Evolutionary conservation across 2,113 vertebrate species (phyloP), one percentile per base, ranked within the genome.

Genomic region (Petaurus breviceps): DNA sequence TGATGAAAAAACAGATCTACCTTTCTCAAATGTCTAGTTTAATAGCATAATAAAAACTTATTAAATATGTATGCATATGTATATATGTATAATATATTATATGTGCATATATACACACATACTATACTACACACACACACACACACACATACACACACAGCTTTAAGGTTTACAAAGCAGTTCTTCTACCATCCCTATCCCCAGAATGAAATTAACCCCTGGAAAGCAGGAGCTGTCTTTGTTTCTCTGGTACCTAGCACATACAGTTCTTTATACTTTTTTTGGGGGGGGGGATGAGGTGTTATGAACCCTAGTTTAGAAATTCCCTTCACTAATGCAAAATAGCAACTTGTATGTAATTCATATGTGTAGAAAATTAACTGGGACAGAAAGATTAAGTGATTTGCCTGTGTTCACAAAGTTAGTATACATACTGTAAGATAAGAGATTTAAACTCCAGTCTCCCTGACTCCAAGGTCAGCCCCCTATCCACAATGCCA

Each of bases 1-100:
- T 90, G 54, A 91, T 89, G 51, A 43, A 96, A 95, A 54, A 96
- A 49, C 47, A 92, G 4, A 51, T 52, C 46, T 28, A 94, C 47
- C 22, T 92, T 43, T 52, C 46, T 22, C 43, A n/a, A 93, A 93
- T 93, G 5, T 93, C 31, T 94, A 28, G 31, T n/a, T 37, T 68
- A 77, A 77, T 8, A 22, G 68, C 14, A 77, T 7, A 43, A 77
- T 77, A 22, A 43, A 77, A 77, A 77, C 19, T 77, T 77, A n/a
- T n/a, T 77, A 77, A n/a, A n/a, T n/a, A n/a, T 7, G 1, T 77
- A 19, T 77, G 14, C 14, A 77, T 19, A 61, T 26, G 53, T 28
- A 77, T n/a, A 77, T 19, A 14, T 68, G 61, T 57, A 37, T 31
- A 14, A 61, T 61, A 37, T 3, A 61, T 61, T 61, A 61, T 12